Conservation (phyloP, 1,140 invertebrate species). For the Onthophagus taurus region DNA sequence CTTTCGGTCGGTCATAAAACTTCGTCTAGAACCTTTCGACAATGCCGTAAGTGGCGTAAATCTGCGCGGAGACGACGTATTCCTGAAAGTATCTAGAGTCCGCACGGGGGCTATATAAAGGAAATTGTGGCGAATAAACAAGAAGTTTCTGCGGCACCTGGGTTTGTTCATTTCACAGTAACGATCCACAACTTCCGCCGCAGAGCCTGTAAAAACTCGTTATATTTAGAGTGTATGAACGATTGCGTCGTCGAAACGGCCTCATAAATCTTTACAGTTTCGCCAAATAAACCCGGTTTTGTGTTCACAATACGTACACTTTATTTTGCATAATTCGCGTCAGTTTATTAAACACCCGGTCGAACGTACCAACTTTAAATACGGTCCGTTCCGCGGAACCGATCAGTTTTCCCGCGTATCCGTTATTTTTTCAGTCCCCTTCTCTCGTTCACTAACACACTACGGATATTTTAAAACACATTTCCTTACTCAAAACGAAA, state of each 20-base stretch:
- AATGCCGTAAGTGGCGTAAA: too few relatives aligned
- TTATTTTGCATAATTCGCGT: constrained; percentile 10
- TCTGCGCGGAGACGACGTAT: too few relatives aligned
- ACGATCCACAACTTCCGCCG: constrained; percentile 11
- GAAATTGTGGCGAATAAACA: constrained; percentile 11
- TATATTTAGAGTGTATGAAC: constrained; percentile 11
- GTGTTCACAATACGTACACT: not conserved
- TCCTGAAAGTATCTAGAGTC: too few relatives aligned
- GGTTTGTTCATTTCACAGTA: constrained; percentile 10
- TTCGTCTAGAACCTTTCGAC: too few relatives aligned
- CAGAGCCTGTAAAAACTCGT: constrained; percentile 9
- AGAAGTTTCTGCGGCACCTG: constrained; percentile 10
- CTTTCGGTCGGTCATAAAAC: too few relatives aligned
- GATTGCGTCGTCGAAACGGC: constrained; percentile 8
- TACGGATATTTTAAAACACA: too few relatives aligned
- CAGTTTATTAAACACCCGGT: constrained; percentile 7
- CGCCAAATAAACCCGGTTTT: constrained; percentile 3
- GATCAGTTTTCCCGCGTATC: too few relatives aligned
- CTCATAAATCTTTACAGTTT: constrained; percentile 8
- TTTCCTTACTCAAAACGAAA: too few relatives aligned
- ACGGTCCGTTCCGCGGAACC: too few relatives aligned
- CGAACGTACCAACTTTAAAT: too few relatives aligned
- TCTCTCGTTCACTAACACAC: too few relatives aligned
- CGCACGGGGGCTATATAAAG: constrained; percentile 11
- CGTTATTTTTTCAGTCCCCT: too few relatives aligned